Percentiles rank a stretch among this genome's conserved stretches.
Conservation (phyloP, 2,113 vertebrate genomes). For the Ictidomys tridecemlineatus region DNA sequence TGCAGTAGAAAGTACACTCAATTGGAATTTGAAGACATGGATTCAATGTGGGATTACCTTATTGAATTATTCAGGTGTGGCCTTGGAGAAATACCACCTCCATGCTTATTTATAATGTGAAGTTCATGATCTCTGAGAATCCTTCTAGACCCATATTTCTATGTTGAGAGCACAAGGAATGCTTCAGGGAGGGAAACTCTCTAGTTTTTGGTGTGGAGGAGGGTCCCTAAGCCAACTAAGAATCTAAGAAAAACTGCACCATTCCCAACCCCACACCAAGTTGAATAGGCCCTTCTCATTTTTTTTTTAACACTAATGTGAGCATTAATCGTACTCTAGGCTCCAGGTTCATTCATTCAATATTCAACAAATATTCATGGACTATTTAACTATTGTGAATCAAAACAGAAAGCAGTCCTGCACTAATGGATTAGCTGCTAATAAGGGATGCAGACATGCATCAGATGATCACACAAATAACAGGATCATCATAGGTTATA, state of each 20-base stretch:
- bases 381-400: background rate
- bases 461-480: background rate
- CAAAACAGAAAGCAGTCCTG: background rate
- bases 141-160: background rate
- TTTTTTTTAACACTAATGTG: background rate
- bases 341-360: background rate
- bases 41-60: background rate
- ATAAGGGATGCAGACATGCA: background rate
- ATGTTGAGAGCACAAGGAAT: background rate
- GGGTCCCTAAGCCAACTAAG: background rate
- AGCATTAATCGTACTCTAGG: background rate
- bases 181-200: background rate
- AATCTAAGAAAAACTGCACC: background rate
- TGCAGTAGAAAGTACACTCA: background rate
- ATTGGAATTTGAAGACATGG: background rate
- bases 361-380: background rate
- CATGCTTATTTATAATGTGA: background rate
- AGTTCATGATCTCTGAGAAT: background rate
- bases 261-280: background rate
- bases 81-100: background rate
- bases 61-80: background rate
- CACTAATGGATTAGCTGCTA: background rate
- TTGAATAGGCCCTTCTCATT: background rate
- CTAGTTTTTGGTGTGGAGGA: background rate
- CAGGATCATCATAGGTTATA: background rate